phyloP scores from a whole-genome alignment of 2,113 vertebrate species.

The Laticauda laticaudata region DNA sequence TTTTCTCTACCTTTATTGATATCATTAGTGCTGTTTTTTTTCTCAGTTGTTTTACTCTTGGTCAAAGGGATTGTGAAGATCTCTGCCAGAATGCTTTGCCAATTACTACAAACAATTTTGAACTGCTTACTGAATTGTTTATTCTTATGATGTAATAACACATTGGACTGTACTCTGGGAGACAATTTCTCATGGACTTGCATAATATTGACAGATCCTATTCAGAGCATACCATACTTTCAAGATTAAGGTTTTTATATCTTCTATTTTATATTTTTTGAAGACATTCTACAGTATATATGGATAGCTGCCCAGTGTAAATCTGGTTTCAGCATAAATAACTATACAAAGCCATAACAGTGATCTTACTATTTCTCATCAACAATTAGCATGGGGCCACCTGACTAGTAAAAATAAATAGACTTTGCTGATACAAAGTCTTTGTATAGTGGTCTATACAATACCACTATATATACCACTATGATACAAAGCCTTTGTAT shows the following conservation, averaged over 20 bases:
- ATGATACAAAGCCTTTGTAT: too few species aligned
- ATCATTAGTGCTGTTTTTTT: too few species aligned
- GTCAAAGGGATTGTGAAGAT: not conserved
- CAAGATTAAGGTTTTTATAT: not conserved
- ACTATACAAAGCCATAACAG: not conserved
- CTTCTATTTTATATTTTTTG: not conserved
- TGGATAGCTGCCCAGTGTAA: not conserved
- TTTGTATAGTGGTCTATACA: too few species aligned
- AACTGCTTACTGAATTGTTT: not conserved
- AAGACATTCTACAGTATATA: not conserved
- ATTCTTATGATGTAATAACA: not conserved
- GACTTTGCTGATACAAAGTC: not conserved
- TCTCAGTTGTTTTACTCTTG: not conserved
- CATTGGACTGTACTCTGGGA: not conserved
- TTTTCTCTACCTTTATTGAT: not conserved
- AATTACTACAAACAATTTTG: not conserved
- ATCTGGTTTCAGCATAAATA: not conserved
- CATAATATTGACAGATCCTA: not conserved
- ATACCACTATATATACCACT: too few species aligned
- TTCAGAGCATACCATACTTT: not conserved
- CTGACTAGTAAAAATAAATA: not conserved
- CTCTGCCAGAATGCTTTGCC: not conserved
- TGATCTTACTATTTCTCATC: not conserved
- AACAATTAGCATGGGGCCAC: not conserved
- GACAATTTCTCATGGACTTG: too few species aligned